A percentile compares a stretch with the other conserved stretches of the same genome.
phyloP scores from a whole-genome alignment of 2,113 vertebrate species.

The Cyprinodon brontotheroides region DNA sequence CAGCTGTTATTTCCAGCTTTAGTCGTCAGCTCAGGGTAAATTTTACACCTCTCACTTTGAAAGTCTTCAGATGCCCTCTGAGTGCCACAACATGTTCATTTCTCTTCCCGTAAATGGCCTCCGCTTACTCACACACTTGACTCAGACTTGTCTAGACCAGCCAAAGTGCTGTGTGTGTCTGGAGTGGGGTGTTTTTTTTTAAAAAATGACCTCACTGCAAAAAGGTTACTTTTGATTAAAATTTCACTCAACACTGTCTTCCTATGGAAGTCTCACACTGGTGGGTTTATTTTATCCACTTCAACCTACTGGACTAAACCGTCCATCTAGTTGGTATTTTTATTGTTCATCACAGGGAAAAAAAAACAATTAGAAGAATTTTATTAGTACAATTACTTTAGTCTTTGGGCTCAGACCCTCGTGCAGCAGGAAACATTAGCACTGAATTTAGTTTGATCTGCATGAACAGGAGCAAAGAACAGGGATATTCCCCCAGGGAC shows the following conservation, averaged over 20 bases:
- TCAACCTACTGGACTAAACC: neutral
- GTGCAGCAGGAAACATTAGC: too few relatives aligned
- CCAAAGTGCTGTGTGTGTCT: constrained; percentile 12
- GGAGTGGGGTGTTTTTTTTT: too few relatives aligned
- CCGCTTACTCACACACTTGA: constrained; percentile 5
- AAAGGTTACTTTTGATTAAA: constrained; percentile 53
- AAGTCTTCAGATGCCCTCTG: constrained; percentile 45
- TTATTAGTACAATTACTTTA: too few relatives aligned
- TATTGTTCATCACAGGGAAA: too few relatives aligned
- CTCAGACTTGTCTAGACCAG: constrained; percentile 15
- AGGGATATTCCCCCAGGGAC: too few relatives aligned
- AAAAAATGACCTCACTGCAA: constrained; percentile 52
- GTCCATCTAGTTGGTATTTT: too few relatives aligned
- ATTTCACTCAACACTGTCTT: constrained; percentile 48
- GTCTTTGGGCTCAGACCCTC: too few relatives aligned
- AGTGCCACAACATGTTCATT: constrained; percentile 57
- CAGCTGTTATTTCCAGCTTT: neutral
- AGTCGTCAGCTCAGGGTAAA: constrained; percentile 18
- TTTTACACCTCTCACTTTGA: constrained; percentile 32
- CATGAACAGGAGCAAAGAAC: too few relatives aligned
- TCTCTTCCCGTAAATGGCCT: constrained; percentile 60
- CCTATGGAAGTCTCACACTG: constrained; percentile 37
- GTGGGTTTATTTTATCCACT: neutral
- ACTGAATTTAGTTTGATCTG: too few relatives aligned
- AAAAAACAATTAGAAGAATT: too few relatives aligned